Evolutionary conservation across 2,888 invertebrate species (phyloP).

Genomic region (Arrhopalites spinosus): DNA sequence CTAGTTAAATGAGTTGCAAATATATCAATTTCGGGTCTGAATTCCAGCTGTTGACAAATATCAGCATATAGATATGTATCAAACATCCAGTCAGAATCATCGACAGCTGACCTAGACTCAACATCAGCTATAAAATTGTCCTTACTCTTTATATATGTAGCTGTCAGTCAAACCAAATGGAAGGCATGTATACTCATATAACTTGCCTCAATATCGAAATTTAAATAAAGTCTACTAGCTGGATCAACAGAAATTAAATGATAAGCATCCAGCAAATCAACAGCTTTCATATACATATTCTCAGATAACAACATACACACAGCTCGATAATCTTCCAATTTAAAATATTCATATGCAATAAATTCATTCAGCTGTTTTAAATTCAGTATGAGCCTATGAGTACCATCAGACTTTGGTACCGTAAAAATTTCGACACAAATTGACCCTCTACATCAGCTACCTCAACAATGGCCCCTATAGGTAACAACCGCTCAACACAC

Average conservation of each 20-base stretch:
- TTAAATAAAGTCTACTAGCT: slow-evolving; percentile 25
- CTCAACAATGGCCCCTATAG: not conserved
- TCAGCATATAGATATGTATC: slow-evolving; percentile 17
- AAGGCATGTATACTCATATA: slow-evolving; percentile 34
- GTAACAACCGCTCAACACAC: not conserved
- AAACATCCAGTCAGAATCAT: slow-evolving; percentile 33
- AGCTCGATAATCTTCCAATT: not conserved
- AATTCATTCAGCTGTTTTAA: slow-evolving; percentile 29
- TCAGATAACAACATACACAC: slow-evolving; percentile 19
- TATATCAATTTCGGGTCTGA: not conserved
- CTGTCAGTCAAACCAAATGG: slow-evolving; percentile 37
- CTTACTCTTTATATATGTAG: slow-evolving; percentile 33
- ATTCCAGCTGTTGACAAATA: slow-evolving; percentile 37
- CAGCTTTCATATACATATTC: slow-evolving; percentile 23
- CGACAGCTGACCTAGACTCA: slow-evolving; percentile 20
- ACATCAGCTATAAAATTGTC: slow-evolving; percentile 36
- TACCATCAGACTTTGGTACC: slow-evolving; percentile 4
- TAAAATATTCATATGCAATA: no score
- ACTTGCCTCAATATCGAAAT: slow-evolving; percentile 23
- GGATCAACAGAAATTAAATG: slow-evolving; percentile 28
- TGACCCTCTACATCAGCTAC: not conserved
- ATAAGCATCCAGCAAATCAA: slow-evolving; percentile 43
- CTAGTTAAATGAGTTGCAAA: slow-evolving; percentile 1
- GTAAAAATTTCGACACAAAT: slow-evolving; percentile 14
- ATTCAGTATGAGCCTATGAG: not conserved